A percentile compares a stretch with the other conserved stretches of the same genome.
Conservation (phyloP, 1,140 invertebrate species). For the Pseudomyrmex cubaensis region DNA sequence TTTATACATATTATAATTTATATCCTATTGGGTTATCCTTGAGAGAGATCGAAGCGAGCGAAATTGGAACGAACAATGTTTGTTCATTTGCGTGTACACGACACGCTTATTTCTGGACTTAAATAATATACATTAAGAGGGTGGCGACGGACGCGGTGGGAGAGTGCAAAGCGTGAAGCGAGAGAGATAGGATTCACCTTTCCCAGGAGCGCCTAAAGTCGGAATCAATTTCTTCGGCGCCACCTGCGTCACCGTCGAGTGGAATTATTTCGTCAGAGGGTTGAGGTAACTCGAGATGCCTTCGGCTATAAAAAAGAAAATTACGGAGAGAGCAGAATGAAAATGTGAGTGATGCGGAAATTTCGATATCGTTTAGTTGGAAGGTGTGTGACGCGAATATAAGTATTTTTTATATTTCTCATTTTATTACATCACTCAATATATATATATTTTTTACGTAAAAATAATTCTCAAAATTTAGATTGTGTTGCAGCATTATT, state of each 20-base stretch:
- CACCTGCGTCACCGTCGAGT: conserved; percentile 44
- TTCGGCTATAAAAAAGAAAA: conserved; percentile 7
- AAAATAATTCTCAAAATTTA: not conserved
- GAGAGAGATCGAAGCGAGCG: not conserved
- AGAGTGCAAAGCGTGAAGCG: not conserved
- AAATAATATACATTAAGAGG: conserved; percentile 27
- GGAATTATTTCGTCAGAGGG: conserved; percentile 45
- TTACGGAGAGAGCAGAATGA: not conserved
- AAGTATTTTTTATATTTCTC: not conserved
- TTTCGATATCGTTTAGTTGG: not conserved
- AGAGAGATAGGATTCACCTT: conserved; percentile 33
- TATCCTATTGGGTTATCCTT: no score
- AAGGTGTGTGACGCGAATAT: not conserved
- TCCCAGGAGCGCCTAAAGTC: conserved; percentile 28
- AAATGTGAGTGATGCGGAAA: conserved; percentile 7
- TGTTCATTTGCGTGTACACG: conserved; percentile 20
- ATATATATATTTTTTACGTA: not conserved
- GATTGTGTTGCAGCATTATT: not conserved
- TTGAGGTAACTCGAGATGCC: not conserved
- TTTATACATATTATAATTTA: no score
- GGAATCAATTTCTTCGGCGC: conserved; percentile 52
- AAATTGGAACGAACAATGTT: conserved; percentile 2
- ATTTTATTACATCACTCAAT: not conserved
- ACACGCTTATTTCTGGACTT: conserved; percentile 41
- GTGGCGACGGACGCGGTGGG: not conserved